Evolutionary conservation across 2,797 vertebrate genomes (phyloP).

Genomic region (Pseudomugil gertrudae): DNA sequence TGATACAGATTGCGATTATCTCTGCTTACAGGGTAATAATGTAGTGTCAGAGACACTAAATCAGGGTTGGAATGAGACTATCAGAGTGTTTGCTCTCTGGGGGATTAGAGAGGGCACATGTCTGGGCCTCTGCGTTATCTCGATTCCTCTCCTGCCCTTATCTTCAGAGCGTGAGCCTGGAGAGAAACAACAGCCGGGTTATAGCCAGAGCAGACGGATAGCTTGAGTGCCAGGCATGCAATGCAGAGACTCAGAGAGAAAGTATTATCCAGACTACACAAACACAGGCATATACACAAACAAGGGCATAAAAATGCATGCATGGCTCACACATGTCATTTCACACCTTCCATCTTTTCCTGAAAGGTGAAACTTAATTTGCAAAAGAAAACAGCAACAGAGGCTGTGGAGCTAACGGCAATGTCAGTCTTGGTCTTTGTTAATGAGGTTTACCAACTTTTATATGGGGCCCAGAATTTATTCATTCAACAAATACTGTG

Average conservation of each 20-base stretch:
- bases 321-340: slow-evolving; percentile 27
- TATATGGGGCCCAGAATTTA: slow-evolving; percentile 39
- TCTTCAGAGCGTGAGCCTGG: slow-evolving; percentile 76
- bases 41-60: slow-evolving; percentile 76
- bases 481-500: slow-evolving; percentile 37
- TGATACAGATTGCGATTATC: slow-evolving; percentile 80
- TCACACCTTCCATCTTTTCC: slow-evolving; percentile 27
- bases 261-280: slow-evolving; percentile 31
- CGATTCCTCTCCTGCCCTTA: slow-evolving; percentile 73
- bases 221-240: slow-evolving; percentile 77
- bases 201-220: slow-evolving; percentile 76
- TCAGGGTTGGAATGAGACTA: slow-evolving; percentile 75
- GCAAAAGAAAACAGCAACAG: slow-evolving; percentile 20
- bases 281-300: slow-evolving; percentile 7
- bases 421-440: slow-evolving; percentile 26
- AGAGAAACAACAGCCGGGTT: slow-evolving; percentile 75
- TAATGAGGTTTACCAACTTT: slow-evolving; percentile 40
- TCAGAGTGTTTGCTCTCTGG: slow-evolving; percentile 65
- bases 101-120: slow-evolving; percentile 50
- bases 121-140: slow-evolving; percentile 75
- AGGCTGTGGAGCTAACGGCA: slow-evolving; percentile 5
- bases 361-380: slow-evolving; percentile 30
- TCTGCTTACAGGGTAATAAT: slow-evolving; percentile 75
- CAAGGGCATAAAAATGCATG: slow-evolving; percentile 9
- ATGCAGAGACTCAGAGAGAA: slow-evolving; percentile 56